Base-by-base conservation (phyloP, 1,140 invertebrate genomes). In the Brevipalpus yothersi region DNA sequence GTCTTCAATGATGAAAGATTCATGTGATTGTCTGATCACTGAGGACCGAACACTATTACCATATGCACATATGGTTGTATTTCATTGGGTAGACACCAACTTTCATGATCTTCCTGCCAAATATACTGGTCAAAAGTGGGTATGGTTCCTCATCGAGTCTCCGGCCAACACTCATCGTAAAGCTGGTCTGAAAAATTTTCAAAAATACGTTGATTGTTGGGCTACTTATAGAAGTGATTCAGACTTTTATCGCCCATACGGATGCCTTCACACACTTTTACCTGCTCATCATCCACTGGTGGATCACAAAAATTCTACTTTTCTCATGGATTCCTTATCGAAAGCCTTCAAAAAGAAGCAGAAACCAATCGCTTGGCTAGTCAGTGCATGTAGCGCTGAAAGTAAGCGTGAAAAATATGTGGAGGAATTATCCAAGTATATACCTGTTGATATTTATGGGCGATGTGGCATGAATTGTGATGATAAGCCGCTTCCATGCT, bases 161-260 rank as follows among this genome's bases (percentile, higher is more conserved):
- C 66, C 66, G 8, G 53, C 56, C 8, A 45, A 67, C 23, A 67
- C 66, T 40, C n/a, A 51, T 19, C 63, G 63, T 13, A 31, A 31
- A 31, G 31, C 31, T 31, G 31, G 31, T 31, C 19, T 67, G 15
- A 45, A 61, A 11, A 21, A 58, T 4, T 80, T 82, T 63, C 77
- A 82, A 41, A 76, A 84, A 66, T 78, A 86, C 4, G 82, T 90
- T 69, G 95, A 97, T 73, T 94, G 90, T 90, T 96, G 90, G 17
- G 86, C 87, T 0, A 91, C 87, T 0, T 97, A 86, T 69, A 76
- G 92, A 49, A 78, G 82, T 11, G 92, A 96, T 69, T 93, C 88
- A 31, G 90, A 93, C 65, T 69, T 79, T 58, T 67, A 12, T 8
- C 41, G n/a, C 11, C 49, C 41, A 61, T 62, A 58, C 40, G 60